Conservation (phyloP, 2,888 invertebrate genomes). For the Acanthococcus lagerstroemiae region DNA sequence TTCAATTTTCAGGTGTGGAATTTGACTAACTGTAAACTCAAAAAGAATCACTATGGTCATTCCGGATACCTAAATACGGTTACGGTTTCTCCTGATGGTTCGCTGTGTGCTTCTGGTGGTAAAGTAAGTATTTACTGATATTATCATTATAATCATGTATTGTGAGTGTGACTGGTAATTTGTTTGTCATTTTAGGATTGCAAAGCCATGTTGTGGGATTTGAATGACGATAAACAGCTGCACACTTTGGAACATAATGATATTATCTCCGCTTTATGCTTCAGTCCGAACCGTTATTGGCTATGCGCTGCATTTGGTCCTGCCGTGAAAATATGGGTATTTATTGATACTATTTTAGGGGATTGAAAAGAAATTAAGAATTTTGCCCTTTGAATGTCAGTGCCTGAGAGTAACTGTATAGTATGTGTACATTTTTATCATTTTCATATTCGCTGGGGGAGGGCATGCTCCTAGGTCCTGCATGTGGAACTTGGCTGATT, state of each 20-base stretch:
- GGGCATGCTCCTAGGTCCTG: too few relatives aligned
- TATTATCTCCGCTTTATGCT: slow-evolving; percentile 94
- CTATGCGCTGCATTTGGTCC: slow-evolving; percentile 98
- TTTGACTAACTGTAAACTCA: slow-evolving; percentile 93
- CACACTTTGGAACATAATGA: slow-evolving; percentile 98
- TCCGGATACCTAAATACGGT: slow-evolving; percentile 96
- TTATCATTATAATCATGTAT: too few relatives aligned
- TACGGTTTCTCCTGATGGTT: slow-evolving; percentile 98
- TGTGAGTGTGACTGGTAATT: not conserved
- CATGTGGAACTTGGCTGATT: too few relatives aligned
- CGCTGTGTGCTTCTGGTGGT: slow-evolving; percentile 98
- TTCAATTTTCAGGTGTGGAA: slow-evolving; percentile 59
- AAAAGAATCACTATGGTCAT: slow-evolving; percentile 97
- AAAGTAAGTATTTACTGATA: slow-evolving; percentile 49
- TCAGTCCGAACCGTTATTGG: slow-evolving; percentile 99
- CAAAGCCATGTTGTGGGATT: slow-evolving; percentile 98
- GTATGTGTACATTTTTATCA: too few relatives aligned
- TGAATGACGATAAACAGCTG: slow-evolving; percentile 98
- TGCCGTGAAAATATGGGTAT: slow-evolving; percentile 94
- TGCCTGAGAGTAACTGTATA: too few relatives aligned
- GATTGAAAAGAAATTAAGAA: not conserved
- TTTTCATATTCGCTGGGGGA: too few relatives aligned
- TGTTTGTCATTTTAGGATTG: slow-evolving; percentile 58
- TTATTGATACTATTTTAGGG: slow-evolving; percentile 35
- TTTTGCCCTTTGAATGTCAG: too few relatives aligned